These are phyloP conservation scores for Hypsibius dujardini DNA, from an alignment of 1,140 invertebrate species.

Conservation along the genomic window DNA sequence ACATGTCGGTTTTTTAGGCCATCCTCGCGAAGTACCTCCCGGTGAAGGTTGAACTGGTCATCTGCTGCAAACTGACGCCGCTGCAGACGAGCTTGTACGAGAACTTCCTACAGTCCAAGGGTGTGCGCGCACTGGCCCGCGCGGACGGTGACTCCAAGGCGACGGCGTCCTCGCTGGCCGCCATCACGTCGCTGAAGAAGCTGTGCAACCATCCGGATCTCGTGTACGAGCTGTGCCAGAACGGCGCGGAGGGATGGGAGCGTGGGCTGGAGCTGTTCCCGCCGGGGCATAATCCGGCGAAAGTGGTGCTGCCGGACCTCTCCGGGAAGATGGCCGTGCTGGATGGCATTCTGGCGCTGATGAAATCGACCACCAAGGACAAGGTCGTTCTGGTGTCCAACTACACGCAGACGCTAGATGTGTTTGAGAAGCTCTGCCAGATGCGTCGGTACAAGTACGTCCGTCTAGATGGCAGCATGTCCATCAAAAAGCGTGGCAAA, in stretches of 20 bases:
- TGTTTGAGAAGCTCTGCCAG: slow-evolving; percentile 77
- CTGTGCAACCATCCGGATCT: slow-evolving; percentile 94
- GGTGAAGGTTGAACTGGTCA: slow-evolving; percentile 86
- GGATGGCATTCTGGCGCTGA: slow-evolving; percentile 75
- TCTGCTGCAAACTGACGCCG: slow-evolving; percentile 72
- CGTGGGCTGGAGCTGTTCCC: slow-evolving; percentile 53
- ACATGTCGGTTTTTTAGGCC: too few species aligned
- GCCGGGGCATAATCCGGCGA: slow-evolving; percentile 45
- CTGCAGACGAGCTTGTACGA: slow-evolving; percentile 68
- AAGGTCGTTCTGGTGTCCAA: slow-evolving; percentile 97
- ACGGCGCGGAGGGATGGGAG: slow-evolving; percentile 65
- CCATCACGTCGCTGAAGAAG: slow-evolving; percentile 90
- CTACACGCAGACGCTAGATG: slow-evolving; percentile 93
- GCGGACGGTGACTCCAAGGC: slow-evolving; percentile 30
- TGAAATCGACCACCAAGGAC: slow-evolving; percentile 70
- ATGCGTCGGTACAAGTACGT: slow-evolving; percentile 52
- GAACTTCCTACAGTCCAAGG: slow-evolving; percentile 68
- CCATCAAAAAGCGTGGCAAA: slow-evolving; percentile 91
- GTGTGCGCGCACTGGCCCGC: slow-evolving; percentile 42
- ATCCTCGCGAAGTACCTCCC: slow-evolving; percentile 93
- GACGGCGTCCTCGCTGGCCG: slow-evolving; percentile 58
- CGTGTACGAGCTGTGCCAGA: slow-evolving; percentile 67
- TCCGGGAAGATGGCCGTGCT: slow-evolving; percentile 79
- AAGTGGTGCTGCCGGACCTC: slow-evolving; percentile 36
- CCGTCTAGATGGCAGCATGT: slow-evolving; percentile 86